Conservation (phyloP, 2,797 vertebrate species). For the Tamandua tetradactyla region DNA sequence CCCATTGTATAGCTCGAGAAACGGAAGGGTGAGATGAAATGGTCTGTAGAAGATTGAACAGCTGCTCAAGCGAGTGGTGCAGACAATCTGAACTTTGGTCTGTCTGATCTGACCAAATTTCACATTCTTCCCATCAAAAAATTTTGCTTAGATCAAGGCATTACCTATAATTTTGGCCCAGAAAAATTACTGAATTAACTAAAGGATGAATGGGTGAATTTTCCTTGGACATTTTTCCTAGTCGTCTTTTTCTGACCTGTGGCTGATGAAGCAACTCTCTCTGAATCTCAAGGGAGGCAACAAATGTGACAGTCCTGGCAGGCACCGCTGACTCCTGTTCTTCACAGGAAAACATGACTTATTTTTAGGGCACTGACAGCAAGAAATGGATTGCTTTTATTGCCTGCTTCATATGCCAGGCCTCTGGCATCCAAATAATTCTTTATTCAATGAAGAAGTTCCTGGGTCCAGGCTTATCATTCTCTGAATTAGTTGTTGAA, state of each 20-base stretch:
- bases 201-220: not conserved
- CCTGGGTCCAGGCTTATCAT: not conserved
- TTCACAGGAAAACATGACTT: not conserved
- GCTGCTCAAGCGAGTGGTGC: not conserved
- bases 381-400: not conserved
- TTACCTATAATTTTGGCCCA: not conserved
- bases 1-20: not conserved
- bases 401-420: not conserved
- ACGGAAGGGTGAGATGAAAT: not conserved
- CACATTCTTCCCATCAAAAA: not conserved
- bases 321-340: not conserved
- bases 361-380: not conserved
- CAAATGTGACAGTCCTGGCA: not conserved
- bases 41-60: not conserved
- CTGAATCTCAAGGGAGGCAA: not conserved
- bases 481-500: constrained; percentile 4
- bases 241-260: not conserved
- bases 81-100: not conserved
- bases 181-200: not conserved
- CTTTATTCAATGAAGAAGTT: not conserved
- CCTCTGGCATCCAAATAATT: not conserved
- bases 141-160: not conserved
- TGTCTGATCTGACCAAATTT: not conserved
- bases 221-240: not conserved
- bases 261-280: not conserved